Base-by-base conservation (phyloP, 2,113 vertebrate species). In the Pachycephala philippinensis region DNA sequence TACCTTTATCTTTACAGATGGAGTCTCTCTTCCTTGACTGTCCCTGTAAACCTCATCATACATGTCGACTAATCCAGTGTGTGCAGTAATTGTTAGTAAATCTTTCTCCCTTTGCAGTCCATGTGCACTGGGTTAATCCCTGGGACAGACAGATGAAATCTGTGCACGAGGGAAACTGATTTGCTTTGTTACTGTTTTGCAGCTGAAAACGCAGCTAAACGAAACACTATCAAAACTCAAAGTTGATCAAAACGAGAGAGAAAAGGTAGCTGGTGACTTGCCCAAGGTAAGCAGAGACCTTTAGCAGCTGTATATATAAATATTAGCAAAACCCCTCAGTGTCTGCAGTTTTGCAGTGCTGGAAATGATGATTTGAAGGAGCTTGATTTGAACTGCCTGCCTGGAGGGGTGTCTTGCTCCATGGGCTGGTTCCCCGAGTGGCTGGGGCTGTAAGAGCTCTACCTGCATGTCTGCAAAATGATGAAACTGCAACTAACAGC, bases 151-250 rank as follows among this genome's bases (percentile, higher is more conserved):
- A 39, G 74, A 74, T 70, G 82, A 64, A 87, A 12, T 49, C 13
- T n/a, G 23, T 27, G 40, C 13, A 13, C 30, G 33, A 24, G n/a
- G 70, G 56, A 64, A 81, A 30, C 37, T 92, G 15, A 74, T 92
- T 33, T 54, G 17, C 70, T 89, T 82, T 30, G 23, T 95, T 96
- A 66, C n/a, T 96, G 4, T 97, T 89, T 98, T 98, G 50, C 97
- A 99, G 99, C 97, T 99, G 95, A 99, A 99, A 98, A 98, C 98
- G 11, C 99, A 99, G 97, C 98, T 99, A 88, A 99, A 98, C 1
- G 97, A 99, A 97, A 99, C 99, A 19, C 93, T 98, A 84, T 98
- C 97, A 65, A 99, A 99, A 95, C 98, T 99, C 95, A 98, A 98
- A 97, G 96, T 91, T 3, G 99, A 99, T 96, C 98, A 99, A 47